Evolutionary conservation across 2,113 vertebrate species (phyloP).

Genomic region (Sorex fumeus): DNA sequence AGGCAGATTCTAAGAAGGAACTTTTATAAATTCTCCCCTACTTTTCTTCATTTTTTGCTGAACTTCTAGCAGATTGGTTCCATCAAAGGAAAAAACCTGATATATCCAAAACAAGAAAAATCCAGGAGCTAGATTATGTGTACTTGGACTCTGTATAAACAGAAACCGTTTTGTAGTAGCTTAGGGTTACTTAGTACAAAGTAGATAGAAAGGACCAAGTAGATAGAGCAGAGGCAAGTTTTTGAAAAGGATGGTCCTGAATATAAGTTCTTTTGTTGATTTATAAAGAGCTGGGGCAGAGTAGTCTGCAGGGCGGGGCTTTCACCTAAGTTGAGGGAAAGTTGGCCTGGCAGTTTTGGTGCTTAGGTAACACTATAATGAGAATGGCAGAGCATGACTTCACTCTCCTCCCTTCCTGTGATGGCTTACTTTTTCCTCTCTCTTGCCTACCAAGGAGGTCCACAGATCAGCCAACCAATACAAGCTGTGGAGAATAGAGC

Average conservation of each 20-base stretch:
- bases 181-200: not conserved
- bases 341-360: no score
- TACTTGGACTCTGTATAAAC: not conserved
- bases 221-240: not conserved
- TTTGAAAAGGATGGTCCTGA: slow-evolving; percentile 8
- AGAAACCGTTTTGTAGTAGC: not conserved
- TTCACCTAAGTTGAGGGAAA: no score
- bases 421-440: not conserved
- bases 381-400: not conserved
- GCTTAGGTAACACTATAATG: not conserved
- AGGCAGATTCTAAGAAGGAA: not conserved
- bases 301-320: no score
- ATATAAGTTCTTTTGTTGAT: no score
- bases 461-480: not conserved
- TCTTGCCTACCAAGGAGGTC: not conserved
- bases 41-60: slow-evolving; percentile 7
- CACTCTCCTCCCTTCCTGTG: not conserved
- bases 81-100: not conserved
- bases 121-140: not conserved
- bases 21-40: not conserved
- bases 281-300: no score
- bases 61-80: not conserved
- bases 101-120: not conserved
- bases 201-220: not conserved
- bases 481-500: not conserved